These are phyloP conservation scores for Dromiciops gliroides DNA, from an alignment of 2,113 vertebrate genomes.

Conservation along the genomic window DNA sequence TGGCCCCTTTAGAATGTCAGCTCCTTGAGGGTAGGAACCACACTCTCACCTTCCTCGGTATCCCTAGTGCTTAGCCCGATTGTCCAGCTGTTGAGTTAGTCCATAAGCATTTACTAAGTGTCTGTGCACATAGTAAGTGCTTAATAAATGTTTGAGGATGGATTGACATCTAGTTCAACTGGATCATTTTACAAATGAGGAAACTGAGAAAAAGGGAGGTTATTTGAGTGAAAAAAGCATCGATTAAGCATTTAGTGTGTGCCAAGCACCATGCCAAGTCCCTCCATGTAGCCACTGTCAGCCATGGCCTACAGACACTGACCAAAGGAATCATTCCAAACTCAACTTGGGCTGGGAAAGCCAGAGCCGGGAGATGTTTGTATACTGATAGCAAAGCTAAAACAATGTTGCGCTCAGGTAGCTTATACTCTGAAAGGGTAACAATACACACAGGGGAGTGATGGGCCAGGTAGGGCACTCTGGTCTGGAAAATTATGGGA, in stretches of 20 bases:
- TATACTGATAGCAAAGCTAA: not conserved
- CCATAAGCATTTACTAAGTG: not conserved
- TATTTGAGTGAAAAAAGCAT: not conserved
- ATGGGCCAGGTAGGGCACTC: not conserved
- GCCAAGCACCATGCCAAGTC: not conserved
- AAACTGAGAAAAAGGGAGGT: not conserved
- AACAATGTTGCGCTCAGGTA: not conserved
- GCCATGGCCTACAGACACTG: not conserved
- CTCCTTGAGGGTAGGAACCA: not conserved
- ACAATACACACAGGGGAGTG: too few species aligned
- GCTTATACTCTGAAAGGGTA: not conserved
- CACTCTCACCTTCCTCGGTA: not conserved
- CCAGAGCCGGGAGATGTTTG: not conserved
- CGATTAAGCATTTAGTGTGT: not conserved
- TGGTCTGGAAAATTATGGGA: not conserved
- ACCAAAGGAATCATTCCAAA: not conserved
- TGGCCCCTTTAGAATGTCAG: not conserved
- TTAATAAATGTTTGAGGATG: not conserved
- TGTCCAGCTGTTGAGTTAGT: not conserved
- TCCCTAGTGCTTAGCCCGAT: not conserved
- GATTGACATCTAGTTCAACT: not conserved
- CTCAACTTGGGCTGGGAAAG: not conserved
- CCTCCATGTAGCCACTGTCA: not conserved
- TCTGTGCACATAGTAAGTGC: not conserved
- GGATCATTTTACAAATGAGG: not conserved